Conservation (phyloP, 2,797 vertebrate genomes). For the Esox masquinongy region DNA sequence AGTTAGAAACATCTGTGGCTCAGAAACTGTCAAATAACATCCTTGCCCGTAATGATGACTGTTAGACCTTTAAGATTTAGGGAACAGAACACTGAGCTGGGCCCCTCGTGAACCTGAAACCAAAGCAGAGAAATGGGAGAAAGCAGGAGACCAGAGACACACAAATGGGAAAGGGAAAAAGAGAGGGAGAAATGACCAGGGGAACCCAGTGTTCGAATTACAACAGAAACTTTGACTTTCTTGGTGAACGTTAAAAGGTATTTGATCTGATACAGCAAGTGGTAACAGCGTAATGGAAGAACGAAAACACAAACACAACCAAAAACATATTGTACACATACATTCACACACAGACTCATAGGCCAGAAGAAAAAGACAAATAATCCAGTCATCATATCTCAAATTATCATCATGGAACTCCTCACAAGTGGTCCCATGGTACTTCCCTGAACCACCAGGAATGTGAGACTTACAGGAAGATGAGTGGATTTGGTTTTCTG, state of each 20-base stretch:
- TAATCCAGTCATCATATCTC: slow-evolving; percentile 39
- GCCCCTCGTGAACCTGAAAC: slow-evolving; percentile 29
- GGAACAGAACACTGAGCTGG: neutral
- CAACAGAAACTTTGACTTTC: slow-evolving; percentile 40
- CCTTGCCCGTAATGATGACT: neutral
- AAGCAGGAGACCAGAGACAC: slow-evolving; percentile 18
- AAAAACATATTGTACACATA: no score
- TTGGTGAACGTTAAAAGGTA: slow-evolving; percentile 51
- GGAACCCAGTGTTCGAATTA: slow-evolving; percentile 28
- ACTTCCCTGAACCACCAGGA: slow-evolving; percentile 56
- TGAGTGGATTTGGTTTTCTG: slow-evolving; percentile 20
- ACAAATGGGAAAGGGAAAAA: slow-evolving; percentile 21
- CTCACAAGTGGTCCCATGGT: slow-evolving; percentile 22
- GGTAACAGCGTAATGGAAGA: slow-evolving; percentile 30
- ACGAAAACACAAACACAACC: neutral
- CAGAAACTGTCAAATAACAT: neutral
- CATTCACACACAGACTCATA: neutral
- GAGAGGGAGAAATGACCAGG: slow-evolving; percentile 15
- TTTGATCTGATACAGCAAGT: slow-evolving; percentile 51
- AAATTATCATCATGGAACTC: slow-evolving; percentile 36
- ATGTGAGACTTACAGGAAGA: slow-evolving; percentile 51
- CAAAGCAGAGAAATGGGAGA: slow-evolving; percentile 26
- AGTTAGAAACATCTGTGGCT: neutral
- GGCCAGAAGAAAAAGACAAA: slow-evolving; percentile 44
- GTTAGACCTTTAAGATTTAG: neutral